Conservation (phyloP, 2,113 vertebrate genomes). For the Climacteris rufus region DNA sequence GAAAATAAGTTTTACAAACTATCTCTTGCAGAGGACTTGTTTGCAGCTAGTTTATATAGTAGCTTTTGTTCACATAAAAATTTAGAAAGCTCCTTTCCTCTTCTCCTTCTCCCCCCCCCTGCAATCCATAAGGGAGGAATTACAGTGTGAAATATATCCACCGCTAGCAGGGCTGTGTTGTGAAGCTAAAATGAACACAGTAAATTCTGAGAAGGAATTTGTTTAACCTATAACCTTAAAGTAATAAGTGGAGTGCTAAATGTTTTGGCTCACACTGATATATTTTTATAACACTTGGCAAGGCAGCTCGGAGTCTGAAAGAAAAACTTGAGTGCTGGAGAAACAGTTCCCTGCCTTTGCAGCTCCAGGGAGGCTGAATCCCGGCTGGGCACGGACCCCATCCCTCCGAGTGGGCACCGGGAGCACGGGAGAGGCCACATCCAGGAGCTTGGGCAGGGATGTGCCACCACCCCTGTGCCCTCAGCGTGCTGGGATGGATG, state of each 20-base stretch:
- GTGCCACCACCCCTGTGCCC: accelerated
- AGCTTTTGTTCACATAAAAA: constrained; percentile 59
- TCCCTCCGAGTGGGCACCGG: accelerated
- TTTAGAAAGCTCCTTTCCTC: constrained; percentile 31
- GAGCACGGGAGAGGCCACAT: too few relatives aligned
- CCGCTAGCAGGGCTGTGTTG: constrained; percentile 43
- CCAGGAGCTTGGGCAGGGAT: too few relatives aligned
- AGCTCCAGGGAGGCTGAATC: neutral
- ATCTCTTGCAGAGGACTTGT: constrained; percentile 55
- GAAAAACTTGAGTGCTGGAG: neutral
- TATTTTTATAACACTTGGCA: constrained; percentile 72
- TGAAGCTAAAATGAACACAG: constrained; percentile 62
- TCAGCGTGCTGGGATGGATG: accelerated
- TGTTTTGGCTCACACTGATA: constrained; percentile 60
- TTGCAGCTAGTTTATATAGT: constrained; percentile 50
- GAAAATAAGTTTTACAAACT: constrained; percentile 55
- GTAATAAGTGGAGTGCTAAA: constrained; percentile 63
- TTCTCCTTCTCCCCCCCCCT: neutral
- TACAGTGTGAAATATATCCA: constrained; percentile 64
- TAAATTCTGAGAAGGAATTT: constrained; percentile 69
- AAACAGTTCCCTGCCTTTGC: neutral
- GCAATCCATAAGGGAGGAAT: constrained; percentile 55
- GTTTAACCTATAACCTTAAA: constrained; percentile 70
- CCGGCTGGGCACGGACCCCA: accelerated
- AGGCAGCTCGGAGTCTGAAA: constrained; percentile 16